phyloP scores from a whole-genome alignment of 2,888 invertebrate species.

The Cephus runcator region DNA sequence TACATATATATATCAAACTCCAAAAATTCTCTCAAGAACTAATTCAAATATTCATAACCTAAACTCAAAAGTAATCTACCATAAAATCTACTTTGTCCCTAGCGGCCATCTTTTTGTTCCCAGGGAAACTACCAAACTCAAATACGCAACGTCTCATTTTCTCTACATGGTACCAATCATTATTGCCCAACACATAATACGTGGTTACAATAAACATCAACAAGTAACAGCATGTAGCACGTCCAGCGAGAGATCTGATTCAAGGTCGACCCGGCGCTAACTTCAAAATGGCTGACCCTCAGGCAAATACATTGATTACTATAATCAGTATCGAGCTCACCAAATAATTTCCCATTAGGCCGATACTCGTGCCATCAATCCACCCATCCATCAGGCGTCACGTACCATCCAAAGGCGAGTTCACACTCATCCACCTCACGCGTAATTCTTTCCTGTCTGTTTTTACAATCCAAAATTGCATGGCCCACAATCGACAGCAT shows the following conservation, averaged over 20 bases:
- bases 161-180: background rate
- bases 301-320: background rate
- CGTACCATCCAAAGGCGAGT: background rate
- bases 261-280: background rate
- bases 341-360: background rate
- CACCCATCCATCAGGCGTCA: background rate
- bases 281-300: background rate
- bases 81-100: no score
- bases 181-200: background rate
- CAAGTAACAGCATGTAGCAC: background rate
- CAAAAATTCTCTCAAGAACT: no score
- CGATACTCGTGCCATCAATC: background rate
- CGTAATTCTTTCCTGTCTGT: background rate
- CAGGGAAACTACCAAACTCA: background rate
- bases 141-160: background rate
- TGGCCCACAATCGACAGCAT: background rate
- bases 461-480: background rate
- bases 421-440: background rate
- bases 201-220: background rate
- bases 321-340: background rate
- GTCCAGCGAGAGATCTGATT: background rate
- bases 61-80: no score
- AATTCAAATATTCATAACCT: no score
- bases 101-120: no score
- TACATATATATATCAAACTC: no score